Percentiles rank a stretch among this genome's conserved stretches.
Conservation (phyloP, 2,888 invertebrate genomes). For the Rhagonycha fulva region DNA sequence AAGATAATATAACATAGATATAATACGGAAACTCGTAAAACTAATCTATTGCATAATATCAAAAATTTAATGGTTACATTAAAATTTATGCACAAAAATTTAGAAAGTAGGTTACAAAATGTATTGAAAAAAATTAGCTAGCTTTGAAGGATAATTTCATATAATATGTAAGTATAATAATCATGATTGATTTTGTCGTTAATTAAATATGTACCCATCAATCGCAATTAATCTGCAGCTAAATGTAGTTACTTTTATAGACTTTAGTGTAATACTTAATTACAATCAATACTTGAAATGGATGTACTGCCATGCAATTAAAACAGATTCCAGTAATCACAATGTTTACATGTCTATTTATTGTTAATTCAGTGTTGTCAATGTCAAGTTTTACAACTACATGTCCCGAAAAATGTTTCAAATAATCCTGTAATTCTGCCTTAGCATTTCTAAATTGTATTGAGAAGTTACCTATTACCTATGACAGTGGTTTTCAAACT, state of each 20-base stretch:
- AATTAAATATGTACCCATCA: neutral
- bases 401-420: too few species aligned
- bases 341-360: neutral
- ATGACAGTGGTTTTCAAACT: too few species aligned
- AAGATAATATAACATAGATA: too few species aligned
- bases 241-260: neutral
- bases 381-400: neutral
- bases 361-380: neutral
- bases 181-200: neutral
- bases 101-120: constrained; percentile 18
- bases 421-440: too few species aligned
- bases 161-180: neutral
- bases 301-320: neutral
- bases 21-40: too few species aligned
- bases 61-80: neutral
- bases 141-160: neutral
- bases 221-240: neutral
- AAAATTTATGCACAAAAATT: constrained; percentile 20
- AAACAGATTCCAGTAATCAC: neutral
- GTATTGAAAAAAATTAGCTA: constrained; percentile 6
- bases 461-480: too few species aligned
- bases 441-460: too few species aligned
- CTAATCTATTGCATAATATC: neutral
- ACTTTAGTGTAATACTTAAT: neutral
- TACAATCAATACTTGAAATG: neutral